Conservation (phyloP, 2,888 invertebrate genomes). For the Thymelicus acteon region DNA sequence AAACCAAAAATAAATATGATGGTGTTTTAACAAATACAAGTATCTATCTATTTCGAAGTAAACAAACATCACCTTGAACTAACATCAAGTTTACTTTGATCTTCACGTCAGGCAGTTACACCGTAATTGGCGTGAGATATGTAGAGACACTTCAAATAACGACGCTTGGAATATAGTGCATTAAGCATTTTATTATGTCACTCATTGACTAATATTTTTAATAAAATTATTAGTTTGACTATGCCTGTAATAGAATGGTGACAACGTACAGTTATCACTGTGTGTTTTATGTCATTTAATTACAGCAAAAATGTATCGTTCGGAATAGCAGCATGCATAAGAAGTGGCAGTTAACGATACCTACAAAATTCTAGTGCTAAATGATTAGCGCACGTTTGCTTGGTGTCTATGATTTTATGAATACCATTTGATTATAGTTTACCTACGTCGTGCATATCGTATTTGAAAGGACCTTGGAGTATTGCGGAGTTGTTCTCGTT, state of each 20-base stretch:
- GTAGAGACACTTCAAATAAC: constrained; percentile 10
- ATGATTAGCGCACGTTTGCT: no score
- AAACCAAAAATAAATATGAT: no score
- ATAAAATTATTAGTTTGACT: not conserved
- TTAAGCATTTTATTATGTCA: not conserved
- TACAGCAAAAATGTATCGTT: no score
- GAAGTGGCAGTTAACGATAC: no score
- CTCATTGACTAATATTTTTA: not conserved
- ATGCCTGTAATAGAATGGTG: not conserved
- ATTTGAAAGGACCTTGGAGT: no score
- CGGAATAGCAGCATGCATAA: no score
- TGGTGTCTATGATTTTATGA: no score
- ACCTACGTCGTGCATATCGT: no score
- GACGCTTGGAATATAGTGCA: not conserved
- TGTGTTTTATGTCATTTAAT: no score
- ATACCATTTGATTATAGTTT: no score
- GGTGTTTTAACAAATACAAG: not conserved
- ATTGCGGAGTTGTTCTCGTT: no score
- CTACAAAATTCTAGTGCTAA: no score
- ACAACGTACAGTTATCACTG: not conserved
- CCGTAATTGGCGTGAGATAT: constrained; percentile 8
- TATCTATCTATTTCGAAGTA: not conserved
- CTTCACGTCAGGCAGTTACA: not conserved
- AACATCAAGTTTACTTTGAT: not conserved
- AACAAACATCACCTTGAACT: constrained; percentile 14